Base-by-base conservation (phyloP, 1,140 invertebrate species). In the Teleogryllus occipitalis region DNA sequence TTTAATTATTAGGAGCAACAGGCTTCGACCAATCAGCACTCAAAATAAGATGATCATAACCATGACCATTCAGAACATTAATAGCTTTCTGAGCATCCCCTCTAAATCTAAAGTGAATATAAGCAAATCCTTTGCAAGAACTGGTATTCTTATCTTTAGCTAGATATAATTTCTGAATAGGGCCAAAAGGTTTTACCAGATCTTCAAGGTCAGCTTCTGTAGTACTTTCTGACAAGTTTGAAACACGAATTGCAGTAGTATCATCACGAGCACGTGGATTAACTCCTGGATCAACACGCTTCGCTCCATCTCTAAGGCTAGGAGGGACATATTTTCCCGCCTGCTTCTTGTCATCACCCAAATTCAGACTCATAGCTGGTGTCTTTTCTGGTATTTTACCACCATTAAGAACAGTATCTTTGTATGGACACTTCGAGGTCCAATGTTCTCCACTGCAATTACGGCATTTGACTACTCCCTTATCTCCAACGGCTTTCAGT, bases 11-110 rank as follows among this genome's bases (percentile, higher is more conserved):
- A 10, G 39, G 39, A 18, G 74, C 75, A 48, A 89, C 92, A 47
- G 94, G 93, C 87, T 98, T 99, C 7, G 98, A 99, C 98, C 98
- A 99, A 89, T 99, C 98, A 22, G 99, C 98, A 87, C 93, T 97
- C 14, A 99, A 88, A 85, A 99, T 99, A 78, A 99, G 90, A 90
- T 99, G 97, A 88, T 99, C 97, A 86, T 99, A 99, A 81, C 98
- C 97, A 87, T 96, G 94, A 7, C 97, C 98, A 86, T 99, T 95
- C 8, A 99, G 91, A 74, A 90, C 90, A 80, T 91, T 87, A 83
- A 99, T 98, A 80, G 98, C 98, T 83, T 93, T 92, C 21, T 95
- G 93, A 65, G 98, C 98, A 88, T 98, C 96, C 83, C 92, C 91
- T 82, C 92, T 90, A 80, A 92, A 92, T 85, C 95, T 96, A 86